phyloP scores from a whole-genome alignment of 2,888 invertebrate genomes.

The Stictocephala bisonia region DNA sequence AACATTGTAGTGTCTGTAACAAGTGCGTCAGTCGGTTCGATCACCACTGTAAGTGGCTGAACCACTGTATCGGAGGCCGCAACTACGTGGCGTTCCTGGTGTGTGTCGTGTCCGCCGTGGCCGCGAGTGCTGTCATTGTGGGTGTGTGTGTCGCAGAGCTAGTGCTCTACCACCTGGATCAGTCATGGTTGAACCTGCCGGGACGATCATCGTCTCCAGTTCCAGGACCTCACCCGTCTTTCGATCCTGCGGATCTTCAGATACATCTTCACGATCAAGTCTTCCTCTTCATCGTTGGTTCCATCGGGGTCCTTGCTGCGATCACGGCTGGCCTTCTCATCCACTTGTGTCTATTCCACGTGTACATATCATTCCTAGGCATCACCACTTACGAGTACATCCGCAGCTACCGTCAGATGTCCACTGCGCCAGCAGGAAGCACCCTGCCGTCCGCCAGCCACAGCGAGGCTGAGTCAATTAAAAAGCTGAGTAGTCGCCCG shows the following conservation, averaged over 20 bases:
- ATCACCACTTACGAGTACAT: constrained; percentile 93
- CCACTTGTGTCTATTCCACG: constrained; percentile 89
- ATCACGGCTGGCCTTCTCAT: constrained; percentile 81
- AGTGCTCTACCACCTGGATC: constrained; percentile 72
- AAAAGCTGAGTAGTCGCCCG: constrained; percentile 26
- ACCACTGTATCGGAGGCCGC: constrained; percentile 93
- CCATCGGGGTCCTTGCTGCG: constrained; percentile 77
- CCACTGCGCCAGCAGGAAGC: constrained; percentile 44
- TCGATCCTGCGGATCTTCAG: constrained; percentile 54
- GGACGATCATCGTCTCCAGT: not conserved
- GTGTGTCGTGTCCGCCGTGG: constrained; percentile 82
- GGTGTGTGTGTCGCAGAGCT: constrained; percentile 78
- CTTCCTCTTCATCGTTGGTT: constrained; percentile 71
- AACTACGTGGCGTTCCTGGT: constrained; percentile 89
- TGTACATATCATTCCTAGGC: constrained; percentile 85
- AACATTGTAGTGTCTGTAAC: constrained; percentile 97
- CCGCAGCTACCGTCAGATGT: constrained; percentile 62
- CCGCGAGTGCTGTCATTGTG: constrained; percentile 77
- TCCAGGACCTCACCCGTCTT: constrained; percentile 45
- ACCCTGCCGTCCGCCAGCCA: constrained; percentile 47
- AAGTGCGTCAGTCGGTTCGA: constrained; percentile 96
- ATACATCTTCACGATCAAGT: constrained; percentile 61
- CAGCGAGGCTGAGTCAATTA: constrained; percentile 43
- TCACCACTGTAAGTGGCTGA: constrained; percentile 99
- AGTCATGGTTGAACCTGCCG: constrained; percentile 68